These are phyloP conservation scores for Ophioninae sp. DNA, from an alignment of 2,888 invertebrate species.

Conservation along the genomic window DNA sequence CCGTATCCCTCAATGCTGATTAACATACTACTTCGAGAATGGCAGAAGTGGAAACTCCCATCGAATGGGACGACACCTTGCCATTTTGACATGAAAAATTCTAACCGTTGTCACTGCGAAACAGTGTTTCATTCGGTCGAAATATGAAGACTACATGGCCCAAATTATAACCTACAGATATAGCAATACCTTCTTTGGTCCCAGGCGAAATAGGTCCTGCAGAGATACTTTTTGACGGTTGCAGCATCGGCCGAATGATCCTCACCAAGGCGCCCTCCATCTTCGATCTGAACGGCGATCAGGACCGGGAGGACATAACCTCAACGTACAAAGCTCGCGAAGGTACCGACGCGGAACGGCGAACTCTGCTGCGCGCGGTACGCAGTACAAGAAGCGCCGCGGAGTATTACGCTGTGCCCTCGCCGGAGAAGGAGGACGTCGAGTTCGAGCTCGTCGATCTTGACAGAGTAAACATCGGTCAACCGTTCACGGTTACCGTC, in stretches of 20 bases:
- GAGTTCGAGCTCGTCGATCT: constrained; percentile 86
- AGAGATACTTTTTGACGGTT: background rate
- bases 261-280: constrained; percentile 89
- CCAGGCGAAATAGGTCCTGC: too few species aligned
- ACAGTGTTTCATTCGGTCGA: too few species aligned
- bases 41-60: too few species aligned
- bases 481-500: constrained; percentile 86
- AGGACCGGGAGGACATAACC: constrained; percentile 88
- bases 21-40: too few species aligned
- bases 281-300: constrained; percentile 87
- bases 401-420: constrained; percentile 85
- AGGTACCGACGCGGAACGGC: constrained; percentile 87
- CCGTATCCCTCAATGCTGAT: too few species aligned
- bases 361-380: constrained; percentile 89
- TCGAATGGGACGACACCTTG: too few species aligned
- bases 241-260: constrained; percentile 88
- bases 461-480: constrained; percentile 87
- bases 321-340: constrained; percentile 87
- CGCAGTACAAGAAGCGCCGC: constrained; percentile 86
- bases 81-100: background rate
- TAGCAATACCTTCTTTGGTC: too few species aligned
- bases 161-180: background rate
- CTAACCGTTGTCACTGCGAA: too few species aligned
- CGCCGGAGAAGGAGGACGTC: constrained; percentile 84
- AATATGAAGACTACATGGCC: background rate